A percentile compares a stretch with the other conserved stretches of the same genome.
Conservation (phyloP, 2,797 vertebrate genomes). For the Chaetophractus vellerosus region DNA sequence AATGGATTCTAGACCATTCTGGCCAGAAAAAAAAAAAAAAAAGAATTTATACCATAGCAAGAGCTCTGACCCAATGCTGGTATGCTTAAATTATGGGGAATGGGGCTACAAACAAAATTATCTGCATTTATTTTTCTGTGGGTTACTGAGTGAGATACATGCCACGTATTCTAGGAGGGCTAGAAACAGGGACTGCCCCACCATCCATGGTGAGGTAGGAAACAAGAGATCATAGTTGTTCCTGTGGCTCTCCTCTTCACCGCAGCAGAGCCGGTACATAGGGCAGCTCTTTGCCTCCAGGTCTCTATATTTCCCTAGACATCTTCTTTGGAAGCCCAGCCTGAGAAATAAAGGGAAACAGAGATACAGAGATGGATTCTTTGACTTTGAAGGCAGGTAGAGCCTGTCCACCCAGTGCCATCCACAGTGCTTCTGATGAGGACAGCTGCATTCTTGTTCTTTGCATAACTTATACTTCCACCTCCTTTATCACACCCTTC, state of each 20-base stretch:
- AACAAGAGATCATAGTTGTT: accelerated
- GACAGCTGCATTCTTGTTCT: neutral
- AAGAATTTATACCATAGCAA: conserved; percentile 25
- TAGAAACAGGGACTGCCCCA: neutral
- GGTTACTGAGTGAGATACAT: neutral
- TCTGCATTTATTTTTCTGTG: neutral
- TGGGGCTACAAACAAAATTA: neutral
- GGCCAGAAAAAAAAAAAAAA: neutral
- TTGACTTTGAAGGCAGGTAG: neutral
- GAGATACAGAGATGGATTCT: neutral
- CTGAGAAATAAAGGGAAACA: neutral
- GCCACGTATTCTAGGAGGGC: neutral
- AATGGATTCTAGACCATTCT: conserved; percentile 20
- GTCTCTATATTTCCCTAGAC: neutral
- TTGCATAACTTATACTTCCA: neutral
- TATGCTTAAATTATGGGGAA: neutral
- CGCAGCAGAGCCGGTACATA: neutral
- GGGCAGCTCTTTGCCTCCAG: neutral
- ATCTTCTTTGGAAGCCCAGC: neutral
- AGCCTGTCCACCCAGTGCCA: neutral
- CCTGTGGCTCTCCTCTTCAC: neutral
- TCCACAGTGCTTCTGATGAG: neutral
- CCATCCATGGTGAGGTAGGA: too few species aligned
- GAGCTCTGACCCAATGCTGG: neutral
- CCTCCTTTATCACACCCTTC: too few species aligned